Percentiles rank a stretch among this genome's conserved stretches.
These are phyloP conservation scores for Drosophila simulans DNA, from an alignment of 1,140 invertebrate species.

Conservation along the genomic window DNA sequence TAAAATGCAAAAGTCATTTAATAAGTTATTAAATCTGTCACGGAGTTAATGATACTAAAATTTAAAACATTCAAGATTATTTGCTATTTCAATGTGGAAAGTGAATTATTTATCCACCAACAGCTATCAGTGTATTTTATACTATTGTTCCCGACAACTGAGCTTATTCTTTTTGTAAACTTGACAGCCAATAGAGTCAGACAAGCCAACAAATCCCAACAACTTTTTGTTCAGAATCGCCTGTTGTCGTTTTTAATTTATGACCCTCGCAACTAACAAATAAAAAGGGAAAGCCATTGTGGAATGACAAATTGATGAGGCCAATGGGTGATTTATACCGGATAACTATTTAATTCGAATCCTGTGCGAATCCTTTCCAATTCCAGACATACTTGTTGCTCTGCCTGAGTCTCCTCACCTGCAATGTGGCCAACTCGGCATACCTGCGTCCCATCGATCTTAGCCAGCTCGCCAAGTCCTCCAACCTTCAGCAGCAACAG, in stretches of 20 bases:
- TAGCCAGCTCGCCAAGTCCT: slow-evolving; percentile 60
- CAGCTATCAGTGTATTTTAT: neutral
- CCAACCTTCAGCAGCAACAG: slow-evolving; percentile 55
- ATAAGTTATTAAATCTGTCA: no score
- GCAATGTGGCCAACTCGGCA: slow-evolving; percentile 68
- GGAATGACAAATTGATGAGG: slow-evolving; percentile 65
- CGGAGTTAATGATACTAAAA: no score
- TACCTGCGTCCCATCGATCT: slow-evolving; percentile 69
- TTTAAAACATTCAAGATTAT: no score
- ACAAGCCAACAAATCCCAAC: slow-evolving; percentile 22
- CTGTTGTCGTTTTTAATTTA: slow-evolving; percentile 53
- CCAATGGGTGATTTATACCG: slow-evolving; percentile 56
- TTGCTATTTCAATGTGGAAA: neutral
- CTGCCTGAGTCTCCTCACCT: slow-evolving; percentile 67
- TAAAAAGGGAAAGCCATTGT: slow-evolving; percentile 23
- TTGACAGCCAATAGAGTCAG: slow-evolving; percentile 30
- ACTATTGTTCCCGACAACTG: neutral
- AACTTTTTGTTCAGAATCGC: slow-evolving; percentile 24
- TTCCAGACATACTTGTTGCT: slow-evolving; percentile 71
- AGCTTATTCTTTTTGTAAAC: neutral
- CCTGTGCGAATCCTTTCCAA: slow-evolving; percentile 9
- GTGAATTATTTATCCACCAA: no score
- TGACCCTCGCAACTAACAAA: slow-evolving; percentile 30
- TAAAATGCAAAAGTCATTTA: no score
- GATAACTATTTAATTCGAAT: slow-evolving; percentile 14